Conservation (phyloP, 1,140 invertebrate species). For the Drosophila santomea region DNA sequence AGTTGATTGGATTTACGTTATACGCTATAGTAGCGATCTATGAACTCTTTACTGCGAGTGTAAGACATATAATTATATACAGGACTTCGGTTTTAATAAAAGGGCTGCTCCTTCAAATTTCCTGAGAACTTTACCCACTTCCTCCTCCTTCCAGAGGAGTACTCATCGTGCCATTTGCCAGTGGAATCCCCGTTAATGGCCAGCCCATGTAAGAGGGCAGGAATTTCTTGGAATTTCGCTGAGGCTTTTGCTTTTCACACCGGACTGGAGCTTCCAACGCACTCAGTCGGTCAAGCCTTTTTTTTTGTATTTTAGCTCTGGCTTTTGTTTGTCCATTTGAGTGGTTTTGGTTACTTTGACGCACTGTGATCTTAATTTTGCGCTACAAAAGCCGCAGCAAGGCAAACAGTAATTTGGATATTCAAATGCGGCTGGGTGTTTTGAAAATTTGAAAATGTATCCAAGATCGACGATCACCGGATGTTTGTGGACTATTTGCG, state of each 20-base stretch:
- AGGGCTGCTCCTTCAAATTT: neutral
- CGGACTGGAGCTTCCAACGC: constrained; percentile 8
- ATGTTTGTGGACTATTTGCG: constrained; percentile 78
- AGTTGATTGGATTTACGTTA: constrained; percentile 3
- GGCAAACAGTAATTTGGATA: constrained; percentile 66
- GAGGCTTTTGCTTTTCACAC: constrained; percentile 71
- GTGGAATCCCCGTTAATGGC: constrained; percentile 58
- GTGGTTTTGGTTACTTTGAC: constrained; percentile 71
- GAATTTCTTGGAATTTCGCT: constrained; percentile 69
- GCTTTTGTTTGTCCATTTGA: constrained; percentile 66
- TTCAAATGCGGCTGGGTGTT: constrained; percentile 49
- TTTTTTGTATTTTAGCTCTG: constrained; percentile 12
- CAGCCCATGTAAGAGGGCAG: constrained; percentile 37
- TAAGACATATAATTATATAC: neutral
- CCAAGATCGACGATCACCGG: constrained; percentile 44
- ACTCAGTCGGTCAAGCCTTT: constrained; percentile 50
- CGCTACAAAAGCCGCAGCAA: constrained; percentile 45
- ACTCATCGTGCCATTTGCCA: constrained; percentile 50
- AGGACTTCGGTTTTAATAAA: neutral
- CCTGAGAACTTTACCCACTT: neutral
- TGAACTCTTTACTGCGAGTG: too few species aligned
- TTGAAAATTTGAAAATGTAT: constrained; percentile 3
- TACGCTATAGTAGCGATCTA: too few species aligned
- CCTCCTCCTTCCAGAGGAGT: neutral
- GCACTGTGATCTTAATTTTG: constrained; percentile 65